Base-by-base conservation (phyloP, 2,113 vertebrate genomes). In the Mus spicilegus region DNA sequence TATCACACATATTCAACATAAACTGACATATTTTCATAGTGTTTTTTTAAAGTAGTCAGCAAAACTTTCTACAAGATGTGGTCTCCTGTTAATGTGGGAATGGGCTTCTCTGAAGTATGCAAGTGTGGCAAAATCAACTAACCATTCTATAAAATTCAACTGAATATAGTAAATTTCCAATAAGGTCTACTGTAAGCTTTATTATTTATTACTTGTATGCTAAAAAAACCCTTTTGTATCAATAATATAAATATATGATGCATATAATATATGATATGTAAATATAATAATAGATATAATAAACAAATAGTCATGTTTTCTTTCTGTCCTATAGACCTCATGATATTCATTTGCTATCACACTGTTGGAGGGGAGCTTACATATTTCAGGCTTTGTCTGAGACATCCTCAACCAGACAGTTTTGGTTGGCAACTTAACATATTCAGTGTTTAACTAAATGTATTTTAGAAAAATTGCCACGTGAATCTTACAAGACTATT, bases 141-240 rank as follows among this genome's bases (percentile, higher is more conserved):
- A 90, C 20, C 14, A 72, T 88, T 92, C 75, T 93, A 46, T 61
- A 39, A 81, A n/a, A 84, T 65, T 85, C 36, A 87, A 51, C 61
- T 90, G 17, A 5, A 13, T 65, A 33, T 20, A 80, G 20, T 1
- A 26, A 92, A 93, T 91, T 82, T 95, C 49, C 9, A 87, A 24
- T 82, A 54, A 89, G 73, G 26, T 3, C 0, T 56, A 49, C 58
- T n/a, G 0, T 19, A 10, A 39, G 24, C 28, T 87, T 80, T 70
- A 63, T 46, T 72, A 63, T 8, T 90, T 81, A 28, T 51, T 61
- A 49, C 7, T 26, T 80, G 5, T 22, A 0, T 39, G 5, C 28
- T 77, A 61, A 82, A 39, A 61, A 8, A 87, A 1, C 10, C 13
- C 33, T 51, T 1, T 26, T 95, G 63, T 95, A 26, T 73, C 33